Conservation (phyloP, 2,888 invertebrate genomes). For the Nymphalis c-album region DNA sequence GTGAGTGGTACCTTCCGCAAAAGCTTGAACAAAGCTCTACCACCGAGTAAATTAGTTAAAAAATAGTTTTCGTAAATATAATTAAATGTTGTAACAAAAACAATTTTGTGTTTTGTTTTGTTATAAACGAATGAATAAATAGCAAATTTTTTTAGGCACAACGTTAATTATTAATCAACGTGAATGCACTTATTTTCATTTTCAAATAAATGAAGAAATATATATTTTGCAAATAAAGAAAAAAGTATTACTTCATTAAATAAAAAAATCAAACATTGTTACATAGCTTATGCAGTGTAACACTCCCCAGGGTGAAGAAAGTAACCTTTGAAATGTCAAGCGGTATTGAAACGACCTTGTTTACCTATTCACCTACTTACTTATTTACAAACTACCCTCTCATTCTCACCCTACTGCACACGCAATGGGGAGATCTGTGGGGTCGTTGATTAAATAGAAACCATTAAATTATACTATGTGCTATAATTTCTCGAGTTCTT, state of each 20-base stretch:
- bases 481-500: background rate
- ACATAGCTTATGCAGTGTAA: background rate
- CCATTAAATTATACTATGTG: slow-evolving; percentile 3
- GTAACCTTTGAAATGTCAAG: slow-evolving; percentile 10
- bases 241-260: background rate
- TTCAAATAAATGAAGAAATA: no score
- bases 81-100: no score
- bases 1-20: no score
- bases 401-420: slow-evolving; percentile 10
- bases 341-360: slow-evolving; percentile 13
- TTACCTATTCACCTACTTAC: slow-evolving; percentile 19
- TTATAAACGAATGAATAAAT: no score
- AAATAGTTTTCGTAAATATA: no score
- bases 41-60: no score
- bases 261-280: background rate
- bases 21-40: no score
- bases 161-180: no score
- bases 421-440: slow-evolving; percentile 7
- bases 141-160: no score
- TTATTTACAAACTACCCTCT: slow-evolving; percentile 24
- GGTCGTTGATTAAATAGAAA: slow-evolving; percentile 6
- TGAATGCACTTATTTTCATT: no score
- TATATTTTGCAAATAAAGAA: no score
- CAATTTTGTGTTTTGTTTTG: no score
- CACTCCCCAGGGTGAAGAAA: background rate